Evolutionary conservation across 1,140 invertebrate genomes (phyloP).

Genomic region (Drosophila obscura): DNA sequence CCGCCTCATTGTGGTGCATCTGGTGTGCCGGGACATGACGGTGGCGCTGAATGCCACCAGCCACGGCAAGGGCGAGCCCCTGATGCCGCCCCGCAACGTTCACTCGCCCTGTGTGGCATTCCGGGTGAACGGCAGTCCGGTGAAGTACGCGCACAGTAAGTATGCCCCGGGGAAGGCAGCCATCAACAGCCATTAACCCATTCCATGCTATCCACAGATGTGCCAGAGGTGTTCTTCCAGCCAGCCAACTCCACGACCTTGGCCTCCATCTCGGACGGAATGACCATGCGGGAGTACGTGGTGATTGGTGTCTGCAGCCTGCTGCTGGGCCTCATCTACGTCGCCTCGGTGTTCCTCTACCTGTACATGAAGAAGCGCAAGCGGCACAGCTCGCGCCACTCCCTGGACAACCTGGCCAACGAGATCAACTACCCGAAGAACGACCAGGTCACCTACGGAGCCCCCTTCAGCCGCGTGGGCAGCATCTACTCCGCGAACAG

Average conservation of each 20-base stretch:
- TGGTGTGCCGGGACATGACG: conserved; percentile 91
- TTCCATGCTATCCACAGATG: conserved; percentile 84
- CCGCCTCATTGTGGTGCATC: conserved; percentile 89
- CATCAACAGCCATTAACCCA: not conserved
- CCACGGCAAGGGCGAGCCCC: conserved; percentile 49
- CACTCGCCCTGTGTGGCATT: conserved; percentile 93
- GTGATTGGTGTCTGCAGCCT: conserved; percentile 92
- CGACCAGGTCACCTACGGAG: conserved; percentile 80
- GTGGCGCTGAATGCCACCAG: conserved; percentile 84
- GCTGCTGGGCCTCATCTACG: conserved; percentile 91
- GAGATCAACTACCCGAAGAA: conserved; percentile 82
- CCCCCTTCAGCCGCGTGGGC: conserved; percentile 68
- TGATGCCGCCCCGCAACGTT: conserved; percentile 83
- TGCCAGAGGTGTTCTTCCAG: conserved; percentile 91
- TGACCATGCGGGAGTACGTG: conserved; percentile 89
- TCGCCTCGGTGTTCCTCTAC: conserved; percentile 92
- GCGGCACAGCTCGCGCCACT: conserved; percentile 69
- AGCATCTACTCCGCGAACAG: conserved; percentile 75
- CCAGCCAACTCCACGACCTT: conserved; percentile 86
- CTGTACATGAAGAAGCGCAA: conserved; percentile 88
- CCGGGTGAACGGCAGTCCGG: conserved; percentile 91
- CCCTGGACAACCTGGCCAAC: conserved; percentile 66
- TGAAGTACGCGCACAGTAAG: conserved; percentile 88
- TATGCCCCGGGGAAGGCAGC: conserved; percentile 17
- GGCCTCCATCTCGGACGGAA: conserved; percentile 84